Conservation (phyloP, 2,888 invertebrate genomes). For the Drosophila formosana region DNA sequence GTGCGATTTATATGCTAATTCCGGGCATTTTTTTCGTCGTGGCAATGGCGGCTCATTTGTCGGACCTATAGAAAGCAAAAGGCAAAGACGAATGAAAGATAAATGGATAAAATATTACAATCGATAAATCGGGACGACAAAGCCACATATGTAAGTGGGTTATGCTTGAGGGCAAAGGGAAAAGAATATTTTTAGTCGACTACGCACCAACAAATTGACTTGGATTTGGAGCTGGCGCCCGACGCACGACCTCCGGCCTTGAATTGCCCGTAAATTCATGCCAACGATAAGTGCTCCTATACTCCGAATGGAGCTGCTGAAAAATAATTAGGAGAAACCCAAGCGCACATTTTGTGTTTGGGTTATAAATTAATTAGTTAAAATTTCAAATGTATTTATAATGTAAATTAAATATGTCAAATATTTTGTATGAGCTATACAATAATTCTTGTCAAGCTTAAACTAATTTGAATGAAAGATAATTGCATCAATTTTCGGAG, state of each 20-base stretch:
- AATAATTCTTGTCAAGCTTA: too few species aligned
- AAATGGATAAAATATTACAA: conserved; percentile 30
- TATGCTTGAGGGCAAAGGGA: conserved; percentile 11
- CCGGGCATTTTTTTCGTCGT: conserved; percentile 95
- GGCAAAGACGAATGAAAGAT: conserved; percentile 23
- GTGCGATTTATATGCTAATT: conserved; percentile 94
- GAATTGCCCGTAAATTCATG: conserved; percentile 94
- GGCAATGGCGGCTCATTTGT: conserved; percentile 93
- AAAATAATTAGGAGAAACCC: conserved; percentile 44
- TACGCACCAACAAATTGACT: conserved; percentile 83
- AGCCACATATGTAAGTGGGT: conserved; percentile 39
- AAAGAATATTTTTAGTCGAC: conserved; percentile 24
- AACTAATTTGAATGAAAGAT: too few species aligned
- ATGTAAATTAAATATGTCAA: not conserved
- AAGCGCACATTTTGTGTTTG: conserved; percentile 16
- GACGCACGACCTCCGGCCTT: conserved; percentile 90
- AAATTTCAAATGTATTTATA: not conserved
- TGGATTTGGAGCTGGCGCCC: conserved; percentile 87
- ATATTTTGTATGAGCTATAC: not conserved
- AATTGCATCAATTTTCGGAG: too few species aligned
- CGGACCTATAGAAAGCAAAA: conserved; percentile 78
- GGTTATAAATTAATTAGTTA: conserved; percentile 1
- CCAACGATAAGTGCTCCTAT: conserved; percentile 97
- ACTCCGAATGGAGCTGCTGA: conserved; percentile 95
- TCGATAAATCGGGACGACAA: conserved; percentile 45